Evolutionary conservation across 2,797 vertebrate genomes (phyloP).

Genomic region (Yasuhikotakia modesta): DNA sequence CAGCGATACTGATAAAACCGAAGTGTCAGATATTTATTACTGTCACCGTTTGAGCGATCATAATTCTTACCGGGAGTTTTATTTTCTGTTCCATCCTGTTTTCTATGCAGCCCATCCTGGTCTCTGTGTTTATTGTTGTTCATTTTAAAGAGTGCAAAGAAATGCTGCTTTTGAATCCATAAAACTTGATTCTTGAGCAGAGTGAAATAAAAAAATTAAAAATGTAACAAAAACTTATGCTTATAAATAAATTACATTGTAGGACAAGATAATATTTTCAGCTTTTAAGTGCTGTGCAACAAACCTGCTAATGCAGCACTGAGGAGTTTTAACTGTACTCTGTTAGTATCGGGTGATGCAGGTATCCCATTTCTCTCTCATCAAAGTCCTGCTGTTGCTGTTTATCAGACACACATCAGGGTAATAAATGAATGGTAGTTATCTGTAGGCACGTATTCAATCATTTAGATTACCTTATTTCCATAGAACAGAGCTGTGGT

Average conservation of each 20-base stretch:
- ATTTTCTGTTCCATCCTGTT: constrained; percentile 55
- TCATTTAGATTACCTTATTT: constrained; percentile 63
- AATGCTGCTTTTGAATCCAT: not conserved
- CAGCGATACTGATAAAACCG: constrained; percentile 75
- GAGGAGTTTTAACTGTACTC: not conserved
- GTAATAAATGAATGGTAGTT: constrained; percentile 60
- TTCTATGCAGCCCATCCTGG: constrained; percentile 23
- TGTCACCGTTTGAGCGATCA: constrained; percentile 70
- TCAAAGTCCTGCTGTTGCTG: constrained; percentile 34
- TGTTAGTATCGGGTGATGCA: constrained; percentile 20
- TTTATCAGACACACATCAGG: constrained; percentile 55
- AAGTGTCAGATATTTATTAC: constrained; percentile 78
- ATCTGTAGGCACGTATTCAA: constrained; percentile 61
- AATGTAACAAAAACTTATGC: not conserved
- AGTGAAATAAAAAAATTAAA: not conserved
- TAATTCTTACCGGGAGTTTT: constrained; percentile 76
- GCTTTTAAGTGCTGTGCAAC: too few species aligned
- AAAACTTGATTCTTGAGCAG: not conserved
- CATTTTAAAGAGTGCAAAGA: not conserved
- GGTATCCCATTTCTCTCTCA: constrained; percentile 21
- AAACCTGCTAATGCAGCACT: too few species aligned
- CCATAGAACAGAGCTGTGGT: constrained; percentile 45
- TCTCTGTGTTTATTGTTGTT: not conserved
- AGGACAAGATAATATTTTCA: too few species aligned
- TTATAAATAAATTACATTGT: not conserved